A percentile compares a stretch with the other conserved stretches of the same genome.
phyloP scores from a whole-genome alignment of 53 echinoderm and acorn worm genomes.

The Crossaster papposus region DNA sequence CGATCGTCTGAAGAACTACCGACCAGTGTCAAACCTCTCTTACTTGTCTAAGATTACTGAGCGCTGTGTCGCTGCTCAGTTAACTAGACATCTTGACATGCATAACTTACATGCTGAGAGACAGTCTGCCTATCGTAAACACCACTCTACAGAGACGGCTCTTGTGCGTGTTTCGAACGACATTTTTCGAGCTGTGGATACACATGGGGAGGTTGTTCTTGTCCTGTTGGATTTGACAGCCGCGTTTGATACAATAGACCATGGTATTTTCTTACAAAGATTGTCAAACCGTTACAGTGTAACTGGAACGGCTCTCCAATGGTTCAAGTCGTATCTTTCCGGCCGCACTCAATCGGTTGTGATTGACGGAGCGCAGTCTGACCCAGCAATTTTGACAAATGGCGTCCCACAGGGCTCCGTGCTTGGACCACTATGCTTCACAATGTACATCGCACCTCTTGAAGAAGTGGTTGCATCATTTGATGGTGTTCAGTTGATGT shows the following conservation, averaged over 20 bases:
- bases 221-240: constrained; percentile 60
- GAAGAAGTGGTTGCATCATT: constrained; percentile 29
- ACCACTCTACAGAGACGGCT: constrained; percentile 65
- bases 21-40: constrained; percentile 62
- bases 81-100: constrained; percentile 41
- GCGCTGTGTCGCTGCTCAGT: constrained; percentile 39
- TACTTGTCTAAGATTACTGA: constrained; percentile 62
- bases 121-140: constrained; percentile 65
- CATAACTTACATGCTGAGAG: constrained; percentile 38
- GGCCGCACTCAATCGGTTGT: constrained; percentile 15
- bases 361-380: constrained; percentile 31
- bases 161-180: constrained; percentile 49
- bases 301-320: constrained; percentile 41
- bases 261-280: constrained; percentile 51
- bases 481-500: constrained; percentile 33
- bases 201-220: constrained; percentile 38
- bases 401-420: constrained; percentile 50
- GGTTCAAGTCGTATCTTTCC: constrained; percentile 35
- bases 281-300: constrained; percentile 36
- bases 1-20: constrained; percentile 50
- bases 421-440: constrained; percentile 27
- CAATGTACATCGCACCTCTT: constrained; percentile 42
- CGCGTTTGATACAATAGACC: constrained; percentile 55
- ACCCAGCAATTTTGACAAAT: background rate
- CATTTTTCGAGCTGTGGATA: constrained; percentile 46